Evolutionary conservation across 2,888 invertebrate genomes (phyloP), one percentile per base, ranked within the genome.

Genomic region (Lasioglossum malachurum): DNA sequence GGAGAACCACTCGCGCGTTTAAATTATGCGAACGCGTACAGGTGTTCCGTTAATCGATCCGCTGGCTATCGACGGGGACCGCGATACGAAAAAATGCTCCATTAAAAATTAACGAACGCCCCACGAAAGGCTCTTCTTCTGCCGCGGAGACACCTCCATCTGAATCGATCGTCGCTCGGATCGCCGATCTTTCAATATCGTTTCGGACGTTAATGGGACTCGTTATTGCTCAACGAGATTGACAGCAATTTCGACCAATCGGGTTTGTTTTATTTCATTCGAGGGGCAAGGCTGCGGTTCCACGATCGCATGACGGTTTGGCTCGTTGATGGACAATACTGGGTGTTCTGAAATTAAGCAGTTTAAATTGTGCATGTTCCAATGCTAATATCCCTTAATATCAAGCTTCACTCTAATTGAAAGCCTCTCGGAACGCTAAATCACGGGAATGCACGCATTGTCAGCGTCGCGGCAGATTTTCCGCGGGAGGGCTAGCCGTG

Each of bases 401-500:
- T 23, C 23, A 23, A 53, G 0, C 49, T 53, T 8, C 49, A 53
- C 8, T 2, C 8, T 53, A 53, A 23, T 53, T 8, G 8, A 23
- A 53, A 23, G 2, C 5, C 49, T 49, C 19, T 49, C 49, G 49
- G 8, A 8, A 53, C 23, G 53, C 10, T n/a, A 53, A 53, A 53
- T 53, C 53, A 53, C 2, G 31, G 16, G 31, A 31, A 31, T 7
- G 1, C 31, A 7, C 31, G 27, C 31, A 14, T 31, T 31, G 64
- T 64, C 64, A 16, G 31, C 38, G 78, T 83, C 72, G 49, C 74
- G 41, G 31, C n/a, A n/a, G 44, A 41, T 72, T 38, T 27, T 64
- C 72, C 67, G 16, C 27, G 16, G 82, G 16, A 53, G 75, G 3
- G 53, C 64, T 27, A n/a, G 49, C 53, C n/a, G 19, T 44, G 78